Evolutionary conservation across 2,888 invertebrate species (phyloP).

Genomic region (Ectemnius continuus): DNA sequence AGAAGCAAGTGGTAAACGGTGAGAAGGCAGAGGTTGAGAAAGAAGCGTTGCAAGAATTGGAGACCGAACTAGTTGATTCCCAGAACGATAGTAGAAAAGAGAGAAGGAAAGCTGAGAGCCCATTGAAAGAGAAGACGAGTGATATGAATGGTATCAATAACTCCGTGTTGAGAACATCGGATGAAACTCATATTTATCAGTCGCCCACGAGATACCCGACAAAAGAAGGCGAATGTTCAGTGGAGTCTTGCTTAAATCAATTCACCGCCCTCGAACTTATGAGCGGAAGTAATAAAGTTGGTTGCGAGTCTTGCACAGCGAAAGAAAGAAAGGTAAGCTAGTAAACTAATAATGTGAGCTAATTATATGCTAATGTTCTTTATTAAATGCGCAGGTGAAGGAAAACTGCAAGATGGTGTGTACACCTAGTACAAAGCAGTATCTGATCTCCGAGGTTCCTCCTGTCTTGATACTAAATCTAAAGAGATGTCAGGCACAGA

Average conservation of each 20-base stretch:
- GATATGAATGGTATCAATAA: constrained; percentile 47
- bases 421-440: constrained; percentile 90
- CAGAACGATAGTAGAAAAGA: constrained; percentile 36
- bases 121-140: not conserved
- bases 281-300: constrained; percentile 94
- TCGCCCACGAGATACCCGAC: constrained; percentile 83
- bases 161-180: constrained; percentile 61
- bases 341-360: not conserved
- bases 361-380: not conserved
- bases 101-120: not conserved
- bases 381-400: constrained; percentile 76
- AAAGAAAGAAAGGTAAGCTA: constrained; percentile 80
- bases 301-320: constrained; percentile 93
- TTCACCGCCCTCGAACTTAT: constrained; percentile 95
- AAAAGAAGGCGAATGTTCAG: constrained; percentile 89
- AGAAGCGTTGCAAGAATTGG: not conserved
- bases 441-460: constrained; percentile 93
- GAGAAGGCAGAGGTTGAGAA: not conserved
- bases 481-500: constrained; percentile 93
- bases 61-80: not conserved
- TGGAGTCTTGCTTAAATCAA: constrained; percentile 93
- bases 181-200: constrained; percentile 48
- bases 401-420: constrained; percentile 85
- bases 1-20: not conserved
- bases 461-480: constrained; percentile 96